Percentiles rank a stretch among this genome's conserved stretches.
phyloP scores from a whole-genome alignment of 53 echinoderm and acorn worm species.

The Henricia sp. region DNA sequence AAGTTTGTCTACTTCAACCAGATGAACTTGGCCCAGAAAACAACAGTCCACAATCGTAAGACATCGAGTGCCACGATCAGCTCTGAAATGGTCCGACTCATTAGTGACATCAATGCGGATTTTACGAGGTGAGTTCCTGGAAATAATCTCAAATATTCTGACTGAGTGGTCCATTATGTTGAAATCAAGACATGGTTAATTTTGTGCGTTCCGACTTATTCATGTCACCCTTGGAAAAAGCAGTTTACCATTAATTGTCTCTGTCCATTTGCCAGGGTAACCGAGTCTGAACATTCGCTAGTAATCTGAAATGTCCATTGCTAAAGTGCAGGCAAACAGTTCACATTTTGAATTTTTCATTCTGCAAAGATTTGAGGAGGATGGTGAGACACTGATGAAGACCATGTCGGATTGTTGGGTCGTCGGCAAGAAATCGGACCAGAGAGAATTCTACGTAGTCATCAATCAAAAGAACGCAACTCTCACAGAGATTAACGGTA shows the following conservation, averaged over 20 bases:
- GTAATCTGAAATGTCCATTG: too few species aligned
- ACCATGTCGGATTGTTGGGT: constrained; percentile 97
- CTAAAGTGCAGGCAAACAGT: too few species aligned
- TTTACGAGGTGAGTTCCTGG: constrained; percentile 85
- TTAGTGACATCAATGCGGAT: constrained; percentile 93
- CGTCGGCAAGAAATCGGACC: constrained; percentile 98
- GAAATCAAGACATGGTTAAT: too few species aligned
- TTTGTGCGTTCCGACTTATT: too few species aligned
- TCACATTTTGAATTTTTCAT: too few species aligned
- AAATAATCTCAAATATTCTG: neutral
- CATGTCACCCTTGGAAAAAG: too few species aligned
- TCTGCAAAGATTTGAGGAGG: constrained; percentile 95
- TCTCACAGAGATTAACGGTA: constrained; percentile 98
- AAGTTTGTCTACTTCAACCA: constrained; percentile 99
- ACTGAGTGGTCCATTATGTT: neutral
- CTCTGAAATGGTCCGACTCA: constrained; percentile 87
- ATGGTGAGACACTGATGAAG: constrained; percentile 96
- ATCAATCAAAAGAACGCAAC: constrained; percentile 96
- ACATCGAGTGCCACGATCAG: constrained; percentile 89
- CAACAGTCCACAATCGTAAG: constrained; percentile 92
- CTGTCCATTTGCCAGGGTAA: too few species aligned
- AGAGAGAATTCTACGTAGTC: constrained; percentile 97
- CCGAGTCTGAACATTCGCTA: too few species aligned
- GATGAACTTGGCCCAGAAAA: constrained; percentile 99
- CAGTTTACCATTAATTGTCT: too few species aligned